phyloP scores from a whole-genome alignment of 2,797 vertebrate genomes.

The Sebastes alutus region DNA sequence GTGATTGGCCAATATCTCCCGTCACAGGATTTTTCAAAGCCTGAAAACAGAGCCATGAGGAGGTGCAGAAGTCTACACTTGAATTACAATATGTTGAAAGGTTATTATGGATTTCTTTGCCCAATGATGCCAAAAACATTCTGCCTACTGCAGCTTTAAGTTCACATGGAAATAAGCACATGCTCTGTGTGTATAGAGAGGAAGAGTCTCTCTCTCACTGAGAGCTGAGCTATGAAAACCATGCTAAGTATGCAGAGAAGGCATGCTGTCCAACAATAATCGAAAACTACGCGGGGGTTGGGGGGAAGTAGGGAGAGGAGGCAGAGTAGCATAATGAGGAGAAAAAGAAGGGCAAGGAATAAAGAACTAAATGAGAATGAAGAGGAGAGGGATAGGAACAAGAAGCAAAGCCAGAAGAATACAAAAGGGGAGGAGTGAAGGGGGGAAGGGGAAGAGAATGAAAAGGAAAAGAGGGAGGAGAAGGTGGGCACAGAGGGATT shows the following conservation, averaged over 20 bases:
- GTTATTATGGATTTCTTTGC: too few relatives aligned
- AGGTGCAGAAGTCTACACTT: too few relatives aligned
- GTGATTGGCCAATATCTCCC: too few relatives aligned
- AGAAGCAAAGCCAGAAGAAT: conserved; percentile 15
- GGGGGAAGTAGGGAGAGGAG: neutral
- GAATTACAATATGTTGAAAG: too few relatives aligned
- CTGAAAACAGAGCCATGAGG: too few relatives aligned
- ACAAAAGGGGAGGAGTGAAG: conserved; percentile 14
- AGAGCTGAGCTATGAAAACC: conserved; percentile 45
- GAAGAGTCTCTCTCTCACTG: neutral
- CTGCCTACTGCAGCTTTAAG: neutral
- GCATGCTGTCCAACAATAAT: conserved; percentile 14
- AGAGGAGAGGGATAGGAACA: neutral
- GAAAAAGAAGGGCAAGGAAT: neutral
- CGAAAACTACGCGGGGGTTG: neutral
- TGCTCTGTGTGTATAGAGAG: neutral
- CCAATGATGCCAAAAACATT: too few relatives aligned
- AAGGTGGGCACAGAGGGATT: neutral
- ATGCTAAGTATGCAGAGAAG: conserved; percentile 45
- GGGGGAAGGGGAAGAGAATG: conserved; percentile 1
- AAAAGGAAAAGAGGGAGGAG: neutral
- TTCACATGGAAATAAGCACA: neutral
- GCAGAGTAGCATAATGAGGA: conserved; percentile 22
- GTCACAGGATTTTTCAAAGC: too few relatives aligned
- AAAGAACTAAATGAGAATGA: conserved; percentile 1